phyloP scores from a whole-genome alignment of 2,888 invertebrate species.

The Tachina lurida region DNA sequence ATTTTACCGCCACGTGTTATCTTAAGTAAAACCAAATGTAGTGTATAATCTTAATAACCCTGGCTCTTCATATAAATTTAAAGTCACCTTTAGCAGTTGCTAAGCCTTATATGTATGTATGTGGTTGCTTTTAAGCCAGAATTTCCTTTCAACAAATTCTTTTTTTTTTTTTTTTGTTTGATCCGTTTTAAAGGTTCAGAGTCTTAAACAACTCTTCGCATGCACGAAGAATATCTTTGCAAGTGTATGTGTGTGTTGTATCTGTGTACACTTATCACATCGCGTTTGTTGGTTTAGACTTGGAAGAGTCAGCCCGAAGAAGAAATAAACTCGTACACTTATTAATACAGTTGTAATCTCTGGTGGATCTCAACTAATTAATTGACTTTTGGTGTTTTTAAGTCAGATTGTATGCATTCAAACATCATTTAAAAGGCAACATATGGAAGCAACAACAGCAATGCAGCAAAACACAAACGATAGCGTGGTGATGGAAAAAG shows the following conservation, averaged over 20 bases:
- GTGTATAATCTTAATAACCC: conserved; percentile 70
- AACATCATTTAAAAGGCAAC: conserved; percentile 59
- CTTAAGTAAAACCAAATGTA: conserved; percentile 77
- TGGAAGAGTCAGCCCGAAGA: not conserved
- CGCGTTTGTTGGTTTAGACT: conserved; percentile 38
- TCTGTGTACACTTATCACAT: conserved; percentile 15
- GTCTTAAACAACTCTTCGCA: conserved; percentile 9
- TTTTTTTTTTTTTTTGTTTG: not conserved
- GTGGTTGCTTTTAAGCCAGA: conserved; percentile 23
- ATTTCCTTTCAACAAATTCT: conserved; percentile 26
- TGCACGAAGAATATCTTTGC: not conserved
- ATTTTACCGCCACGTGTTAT: conserved; percentile 77
- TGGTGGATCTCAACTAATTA: conserved; percentile 82
- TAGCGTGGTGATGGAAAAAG: not conserved
- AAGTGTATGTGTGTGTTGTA: conserved; percentile 8
- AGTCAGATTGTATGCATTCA: conserved; percentile 64
- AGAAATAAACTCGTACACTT: conserved; percentile 65
- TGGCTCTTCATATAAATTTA: conserved; percentile 66
- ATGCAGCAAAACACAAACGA: not conserved
- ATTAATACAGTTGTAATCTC: conserved; percentile 82
- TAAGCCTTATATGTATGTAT: conserved; percentile 1
- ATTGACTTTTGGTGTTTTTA: conserved; percentile 82
- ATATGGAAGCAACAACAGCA: conserved; percentile 5
- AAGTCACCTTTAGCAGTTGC: conserved; percentile 59
- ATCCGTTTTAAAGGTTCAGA: conserved; percentile 28